Evolutionary conservation across 2,888 invertebrate species (phyloP).

Genomic region (Lycophotia porphyrea): DNA sequence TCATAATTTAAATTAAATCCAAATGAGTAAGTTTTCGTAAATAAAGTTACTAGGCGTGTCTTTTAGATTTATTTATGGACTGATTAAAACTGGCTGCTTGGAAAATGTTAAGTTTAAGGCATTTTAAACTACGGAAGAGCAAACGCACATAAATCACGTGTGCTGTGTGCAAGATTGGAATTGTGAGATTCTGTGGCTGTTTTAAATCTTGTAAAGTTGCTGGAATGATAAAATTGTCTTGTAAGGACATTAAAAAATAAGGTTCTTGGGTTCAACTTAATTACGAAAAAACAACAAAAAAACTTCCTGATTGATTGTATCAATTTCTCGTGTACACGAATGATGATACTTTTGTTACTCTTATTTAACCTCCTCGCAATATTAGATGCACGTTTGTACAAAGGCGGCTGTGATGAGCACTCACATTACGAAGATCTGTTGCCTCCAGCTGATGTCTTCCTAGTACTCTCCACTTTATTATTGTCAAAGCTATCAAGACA

Average conservation of each 20-base stretch:
- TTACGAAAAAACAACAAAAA: not conserved
- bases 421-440: slow-evolving; percentile 42
- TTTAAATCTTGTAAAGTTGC: slow-evolving; percentile 25
- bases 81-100: slow-evolving; percentile 20
- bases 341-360: slow-evolving; percentile 18
- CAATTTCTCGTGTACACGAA: slow-evolving; percentile 14
- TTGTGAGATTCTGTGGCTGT: slow-evolving; percentile 16
- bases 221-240: slow-evolving; percentile 12
- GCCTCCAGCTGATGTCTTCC: slow-evolving; percentile 58
- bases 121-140: slow-evolving; percentile 23
- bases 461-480: slow-evolving; percentile 56
- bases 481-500: slow-evolving; percentile 55
- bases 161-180: slow-evolving; percentile 18
- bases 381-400: slow-evolving; percentile 25
- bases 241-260: slow-evolving; percentile 3
- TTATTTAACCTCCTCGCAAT: slow-evolving; percentile 39
- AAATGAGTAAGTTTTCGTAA: slow-evolving; percentile 30
- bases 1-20: slow-evolving; percentile 28
- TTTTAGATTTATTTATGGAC: slow-evolving; percentile 43
- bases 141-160: slow-evolving; percentile 18
- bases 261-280: not conserved
- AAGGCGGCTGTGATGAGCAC: slow-evolving; percentile 44
- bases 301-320: slow-evolving; percentile 26
- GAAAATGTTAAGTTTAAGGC: slow-evolving; percentile 25
- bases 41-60: slow-evolving; percentile 25